Percentiles rank a stretch among this genome's conserved stretches.
phyloP scores from a whole-genome alignment of 1,140 invertebrate genomes.

The Colletes latitarsis region DNA sequence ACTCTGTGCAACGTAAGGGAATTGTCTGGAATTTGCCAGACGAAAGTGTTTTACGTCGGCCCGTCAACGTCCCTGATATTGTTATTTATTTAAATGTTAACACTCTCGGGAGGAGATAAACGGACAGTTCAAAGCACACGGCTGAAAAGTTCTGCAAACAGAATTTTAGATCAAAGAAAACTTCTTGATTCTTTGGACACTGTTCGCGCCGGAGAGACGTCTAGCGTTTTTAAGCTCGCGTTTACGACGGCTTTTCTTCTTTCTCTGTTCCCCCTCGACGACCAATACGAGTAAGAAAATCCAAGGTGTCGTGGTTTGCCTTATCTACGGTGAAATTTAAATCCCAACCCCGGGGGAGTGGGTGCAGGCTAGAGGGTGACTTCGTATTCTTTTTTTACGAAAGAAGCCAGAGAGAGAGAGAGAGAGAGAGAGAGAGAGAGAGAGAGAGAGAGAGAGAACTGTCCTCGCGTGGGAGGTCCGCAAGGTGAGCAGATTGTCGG shows the following conservation, averaged over 20 bases:
- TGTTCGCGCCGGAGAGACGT: neutral
- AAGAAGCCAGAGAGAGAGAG: neutral
- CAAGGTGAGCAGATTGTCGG: constrained; percentile 63
- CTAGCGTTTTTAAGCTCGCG: constrained; percentile 5
- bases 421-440: neutral
- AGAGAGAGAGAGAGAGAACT: constrained; percentile 3
- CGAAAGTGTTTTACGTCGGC: neutral
- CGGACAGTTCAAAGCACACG: constrained; percentile 30
- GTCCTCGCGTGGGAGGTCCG: constrained; percentile 56
- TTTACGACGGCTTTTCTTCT: neutral
- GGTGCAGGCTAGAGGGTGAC: neutral
- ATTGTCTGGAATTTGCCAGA: neutral
- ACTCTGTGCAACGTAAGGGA: neutral
- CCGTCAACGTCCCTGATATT: neutral
- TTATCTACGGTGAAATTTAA: constrained; percentile 68
- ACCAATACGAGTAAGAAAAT: constrained; percentile 3
- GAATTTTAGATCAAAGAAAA: constrained; percentile 57
- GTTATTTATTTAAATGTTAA: constrained; percentile 48
- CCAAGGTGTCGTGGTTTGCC: constrained; percentile 53
- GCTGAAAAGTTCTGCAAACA: constrained; percentile 4
- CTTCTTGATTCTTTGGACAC: constrained; percentile 35
- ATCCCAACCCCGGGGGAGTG: constrained; percentile 35
- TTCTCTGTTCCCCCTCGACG: neutral
- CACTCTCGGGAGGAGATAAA: constrained; percentile 24
- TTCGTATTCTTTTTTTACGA: neutral